A percentile compares a stretch with the other conserved stretches of the same genome.
Conservation (phyloP, 2,888 invertebrate species). For the Spisula subtruncata region DNA sequence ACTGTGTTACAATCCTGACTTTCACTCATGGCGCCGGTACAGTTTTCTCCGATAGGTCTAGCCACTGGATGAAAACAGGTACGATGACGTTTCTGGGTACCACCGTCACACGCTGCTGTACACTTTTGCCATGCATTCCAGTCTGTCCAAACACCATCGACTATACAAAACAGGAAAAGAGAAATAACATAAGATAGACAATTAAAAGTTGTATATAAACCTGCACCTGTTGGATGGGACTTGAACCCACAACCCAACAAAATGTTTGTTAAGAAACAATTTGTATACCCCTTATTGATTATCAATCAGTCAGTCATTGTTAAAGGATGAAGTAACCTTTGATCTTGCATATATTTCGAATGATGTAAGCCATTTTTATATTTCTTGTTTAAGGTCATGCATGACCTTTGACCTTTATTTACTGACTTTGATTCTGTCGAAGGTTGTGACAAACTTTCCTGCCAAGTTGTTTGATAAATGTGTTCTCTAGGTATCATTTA, state of each 20-base stretch:
- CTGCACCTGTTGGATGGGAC: too few relatives aligned
- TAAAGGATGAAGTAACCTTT: not conserved
- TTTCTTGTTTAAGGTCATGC: too few relatives aligned
- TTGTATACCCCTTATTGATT: not conserved
- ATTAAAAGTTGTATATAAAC: not conserved
- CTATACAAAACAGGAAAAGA: constrained; percentile 17
- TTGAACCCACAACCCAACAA: too few relatives aligned
- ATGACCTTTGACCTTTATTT: too few relatives aligned
- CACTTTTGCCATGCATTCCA: constrained; percentile 57
- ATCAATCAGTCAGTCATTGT: not conserved
- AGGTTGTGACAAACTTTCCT: too few relatives aligned
- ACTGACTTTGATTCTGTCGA: too few relatives aligned
- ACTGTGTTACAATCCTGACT: constrained; percentile 42
- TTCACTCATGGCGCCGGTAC: constrained; percentile 37
- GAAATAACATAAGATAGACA: not conserved
- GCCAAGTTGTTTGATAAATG: too few relatives aligned
- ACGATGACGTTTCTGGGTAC: constrained; percentile 47
- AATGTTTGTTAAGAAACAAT: too few relatives aligned
- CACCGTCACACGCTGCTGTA: constrained; percentile 52
- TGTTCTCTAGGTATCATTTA: too few relatives aligned
- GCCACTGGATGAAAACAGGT: constrained; percentile 27
- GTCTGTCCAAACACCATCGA: constrained; percentile 50
- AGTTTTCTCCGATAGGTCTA: constrained; percentile 46
- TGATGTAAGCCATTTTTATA: too few relatives aligned
- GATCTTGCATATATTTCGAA: too few relatives aligned